Evolutionary conservation across 2,113 vertebrate genomes (phyloP).

Genomic region (Zapus hudsonius): DNA sequence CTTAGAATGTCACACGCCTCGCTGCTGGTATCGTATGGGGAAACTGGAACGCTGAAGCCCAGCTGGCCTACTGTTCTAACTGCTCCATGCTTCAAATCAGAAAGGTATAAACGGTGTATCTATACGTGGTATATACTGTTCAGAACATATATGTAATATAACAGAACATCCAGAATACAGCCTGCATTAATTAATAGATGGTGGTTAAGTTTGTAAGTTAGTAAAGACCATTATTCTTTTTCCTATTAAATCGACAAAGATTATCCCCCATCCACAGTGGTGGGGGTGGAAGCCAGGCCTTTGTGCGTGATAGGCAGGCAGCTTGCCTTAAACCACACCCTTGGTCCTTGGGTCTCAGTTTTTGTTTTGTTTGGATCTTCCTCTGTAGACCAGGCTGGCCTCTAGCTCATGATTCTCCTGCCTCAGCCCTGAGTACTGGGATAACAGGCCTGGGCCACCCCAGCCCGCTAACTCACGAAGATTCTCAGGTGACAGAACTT

Average conservation of each 20-base stretch:
- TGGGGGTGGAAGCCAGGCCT: neutral
- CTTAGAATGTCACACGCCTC: neutral
- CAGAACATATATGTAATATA: too few species aligned
- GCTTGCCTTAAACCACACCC: neutral
- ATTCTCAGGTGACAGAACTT: too few species aligned
- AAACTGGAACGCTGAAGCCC: neutral
- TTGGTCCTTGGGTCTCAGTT: neutral
- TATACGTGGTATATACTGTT: neutral
- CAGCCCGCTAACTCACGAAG: too few species aligned
- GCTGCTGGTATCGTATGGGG: neutral
- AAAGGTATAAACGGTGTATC: neutral
- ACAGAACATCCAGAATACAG: too few species aligned
- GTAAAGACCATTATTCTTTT: neutral
- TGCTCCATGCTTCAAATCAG: neutral
- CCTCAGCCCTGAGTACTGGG: neutral
- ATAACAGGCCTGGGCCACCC: neutral
- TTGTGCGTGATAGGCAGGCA: neutral
- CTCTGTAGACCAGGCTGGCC: neutral
- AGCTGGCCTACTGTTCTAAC: neutral
- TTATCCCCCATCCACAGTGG: neutral
- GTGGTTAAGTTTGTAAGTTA: neutral
- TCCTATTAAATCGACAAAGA: neutral
- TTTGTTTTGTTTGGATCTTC: neutral
- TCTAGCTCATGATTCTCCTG: neutral
- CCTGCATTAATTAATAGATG: neutral